phyloP scores from a whole-genome alignment of 37 sponge, comb jelly and placozoan genomes.

The Chondrosia reniformis region DNA sequence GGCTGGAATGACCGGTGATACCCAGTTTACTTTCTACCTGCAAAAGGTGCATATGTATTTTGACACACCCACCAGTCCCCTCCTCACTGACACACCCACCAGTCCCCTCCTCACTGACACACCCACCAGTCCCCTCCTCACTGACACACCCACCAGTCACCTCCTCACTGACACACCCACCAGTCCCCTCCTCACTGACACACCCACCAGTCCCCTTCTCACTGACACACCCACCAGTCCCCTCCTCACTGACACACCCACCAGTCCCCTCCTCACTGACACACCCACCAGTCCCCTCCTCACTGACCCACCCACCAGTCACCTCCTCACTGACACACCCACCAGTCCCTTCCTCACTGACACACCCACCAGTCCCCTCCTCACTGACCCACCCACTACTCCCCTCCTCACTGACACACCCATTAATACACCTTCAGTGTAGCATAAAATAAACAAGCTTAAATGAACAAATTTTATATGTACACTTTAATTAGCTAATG shows the following conservation, averaged over 20 bases:
- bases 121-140: not conserved
- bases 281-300: not conserved
- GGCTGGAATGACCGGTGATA: constrained; percentile 47
- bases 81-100: not conserved
- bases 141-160: not conserved
- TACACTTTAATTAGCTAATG: no score
- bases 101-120: not conserved
- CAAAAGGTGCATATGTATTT: constrained; percentile 47
- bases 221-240: not conserved
- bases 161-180: not conserved
- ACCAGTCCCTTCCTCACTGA: not conserved
- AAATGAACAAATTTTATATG: no score
- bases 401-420: not conserved
- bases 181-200: not conserved
- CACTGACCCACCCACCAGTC: not conserved
- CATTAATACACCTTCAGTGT: not conserved
- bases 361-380: not conserved
- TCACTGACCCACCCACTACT: not conserved
- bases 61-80: not conserved
- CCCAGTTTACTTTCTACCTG: constrained; percentile 62
- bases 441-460: no score
- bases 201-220: not conserved
- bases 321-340: not conserved
- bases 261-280: not conserved
- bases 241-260: not conserved